Evolutionary conservation across 2,113 vertebrate species (phyloP).

Genomic region (Egretta garzetta): DNA sequence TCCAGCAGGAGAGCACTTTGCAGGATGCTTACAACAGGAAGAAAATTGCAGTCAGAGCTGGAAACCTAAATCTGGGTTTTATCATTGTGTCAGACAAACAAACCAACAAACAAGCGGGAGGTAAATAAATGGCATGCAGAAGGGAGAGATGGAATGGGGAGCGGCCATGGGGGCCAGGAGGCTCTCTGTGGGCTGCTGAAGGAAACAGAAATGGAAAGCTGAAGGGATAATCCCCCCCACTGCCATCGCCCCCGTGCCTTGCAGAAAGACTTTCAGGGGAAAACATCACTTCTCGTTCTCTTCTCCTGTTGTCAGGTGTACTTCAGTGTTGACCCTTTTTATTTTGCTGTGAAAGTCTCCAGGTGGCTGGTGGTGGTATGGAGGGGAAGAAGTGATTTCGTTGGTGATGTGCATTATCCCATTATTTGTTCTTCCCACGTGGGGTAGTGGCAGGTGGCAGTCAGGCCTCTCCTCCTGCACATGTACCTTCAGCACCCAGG

Average conservation of each 20-base stretch:
- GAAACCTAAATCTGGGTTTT: background rate
- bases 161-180: fast-evolving
- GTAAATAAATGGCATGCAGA: background rate
- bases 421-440: fast-evolving
- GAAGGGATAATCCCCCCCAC: background rate
- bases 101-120: background rate
- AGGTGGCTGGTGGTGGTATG: fast-evolving
- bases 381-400: background rate
- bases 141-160: background rate
- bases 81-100: background rate
- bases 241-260: background rate
- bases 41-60: background rate
- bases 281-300: background rate
- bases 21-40: background rate
- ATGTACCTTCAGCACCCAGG: fast-evolving
- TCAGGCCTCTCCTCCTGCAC: background rate
- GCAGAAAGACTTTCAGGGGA: background rate
- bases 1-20: background rate
- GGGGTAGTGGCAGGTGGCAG: fast-evolving
- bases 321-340: background rate
- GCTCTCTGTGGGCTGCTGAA: background rate
- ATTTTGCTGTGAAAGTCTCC: background rate
- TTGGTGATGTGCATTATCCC: fast-evolving
- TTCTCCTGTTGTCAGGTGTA: fast-evolving
- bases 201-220: background rate